Percentiles rank a stretch among this genome's conserved stretches.
Evolutionary conservation across 2,888 invertebrate species (phyloP).

Genomic region (Plebejus argus): DNA sequence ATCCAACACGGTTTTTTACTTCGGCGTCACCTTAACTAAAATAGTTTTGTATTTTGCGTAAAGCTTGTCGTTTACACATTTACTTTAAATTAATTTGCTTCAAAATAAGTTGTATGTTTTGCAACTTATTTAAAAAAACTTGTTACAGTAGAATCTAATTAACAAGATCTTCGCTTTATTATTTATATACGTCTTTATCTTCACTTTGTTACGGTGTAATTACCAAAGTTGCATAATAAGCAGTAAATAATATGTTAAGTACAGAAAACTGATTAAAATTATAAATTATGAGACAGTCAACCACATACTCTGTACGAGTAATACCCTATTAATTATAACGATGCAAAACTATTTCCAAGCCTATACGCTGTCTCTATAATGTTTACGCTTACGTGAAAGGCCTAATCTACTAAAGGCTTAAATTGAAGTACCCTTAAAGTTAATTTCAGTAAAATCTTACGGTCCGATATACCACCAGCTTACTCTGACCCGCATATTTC

Average conservation of each 20-base stretch:
- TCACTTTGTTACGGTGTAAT: background rate
- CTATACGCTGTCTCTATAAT: slow-evolving; percentile 48
- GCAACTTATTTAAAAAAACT: no score
- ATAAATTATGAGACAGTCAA: background rate
- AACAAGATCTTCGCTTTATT: no score
- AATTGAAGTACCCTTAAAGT: slow-evolving; percentile 71
- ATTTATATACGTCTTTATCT: no score
- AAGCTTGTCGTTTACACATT: no score
- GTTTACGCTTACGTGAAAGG: slow-evolving; percentile 59
- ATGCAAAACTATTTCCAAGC: slow-evolving; percentile 25
- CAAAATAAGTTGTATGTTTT: no score
- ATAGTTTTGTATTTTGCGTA: no score
- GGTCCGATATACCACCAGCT: slow-evolving; percentile 54
- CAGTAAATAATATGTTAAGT: background rate
- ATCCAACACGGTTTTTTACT: no score
- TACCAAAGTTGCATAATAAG: background rate
- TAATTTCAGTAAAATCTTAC: slow-evolving; percentile 78
- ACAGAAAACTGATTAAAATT: background rate
- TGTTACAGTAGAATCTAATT: no score
- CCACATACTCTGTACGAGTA: background rate
- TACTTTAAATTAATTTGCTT: no score
- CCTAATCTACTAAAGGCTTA: slow-evolving; percentile 71
- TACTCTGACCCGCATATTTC: slow-evolving; percentile 41
- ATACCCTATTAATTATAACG: background rate
- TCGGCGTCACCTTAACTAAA: no score